Conservation (phyloP, 1,140 invertebrate genomes). For the Apis dorsata region DNA sequence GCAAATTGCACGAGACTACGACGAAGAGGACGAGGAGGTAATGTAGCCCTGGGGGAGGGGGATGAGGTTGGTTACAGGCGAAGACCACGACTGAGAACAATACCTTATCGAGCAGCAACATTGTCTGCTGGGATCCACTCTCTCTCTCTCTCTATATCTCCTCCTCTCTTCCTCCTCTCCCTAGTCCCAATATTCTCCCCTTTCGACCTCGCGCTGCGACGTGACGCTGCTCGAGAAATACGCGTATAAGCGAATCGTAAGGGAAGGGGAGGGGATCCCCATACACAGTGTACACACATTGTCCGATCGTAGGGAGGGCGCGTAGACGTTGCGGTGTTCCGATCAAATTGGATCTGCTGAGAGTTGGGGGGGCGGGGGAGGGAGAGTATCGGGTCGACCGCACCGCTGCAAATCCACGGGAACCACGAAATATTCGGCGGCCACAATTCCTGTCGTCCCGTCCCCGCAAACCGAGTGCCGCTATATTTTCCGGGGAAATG, state of each 20-base stretch:
- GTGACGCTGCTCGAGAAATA: background rate
- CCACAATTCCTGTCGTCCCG: conserved; percentile 6
- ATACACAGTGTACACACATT: conserved; percentile 62
- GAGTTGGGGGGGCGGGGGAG: conserved; percentile 51
- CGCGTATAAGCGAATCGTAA: conserved; percentile 32
- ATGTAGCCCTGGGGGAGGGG: conserved; percentile 55
- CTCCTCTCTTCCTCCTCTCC: background rate
- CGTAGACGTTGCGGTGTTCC: conserved; percentile 68
- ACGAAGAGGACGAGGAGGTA: conserved; percentile 37
- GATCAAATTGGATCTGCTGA: conserved; percentile 75
- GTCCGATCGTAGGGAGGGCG: conserved; percentile 63
- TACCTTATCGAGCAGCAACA: conserved; percentile 78
- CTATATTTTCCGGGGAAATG: conserved; percentile 58
- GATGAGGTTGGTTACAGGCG: conserved; percentile 58
- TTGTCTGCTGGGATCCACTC: conserved; percentile 63
- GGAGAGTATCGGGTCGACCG: conserved; percentile 64
- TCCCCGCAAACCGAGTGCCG: conserved; percentile 48
- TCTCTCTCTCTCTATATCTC: background rate
- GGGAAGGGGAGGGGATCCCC: conserved; percentile 13
- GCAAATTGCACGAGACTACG: background rate
- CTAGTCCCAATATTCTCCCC: background rate
- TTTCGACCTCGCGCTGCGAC: background rate
- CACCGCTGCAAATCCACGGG: conserved; percentile 67
- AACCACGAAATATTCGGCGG: conserved; percentile 61
- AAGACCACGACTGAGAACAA: conserved; percentile 72